Base-by-base conservation (phyloP, 92 coral and sea anemone genomes). In the Porites rus region DNA sequence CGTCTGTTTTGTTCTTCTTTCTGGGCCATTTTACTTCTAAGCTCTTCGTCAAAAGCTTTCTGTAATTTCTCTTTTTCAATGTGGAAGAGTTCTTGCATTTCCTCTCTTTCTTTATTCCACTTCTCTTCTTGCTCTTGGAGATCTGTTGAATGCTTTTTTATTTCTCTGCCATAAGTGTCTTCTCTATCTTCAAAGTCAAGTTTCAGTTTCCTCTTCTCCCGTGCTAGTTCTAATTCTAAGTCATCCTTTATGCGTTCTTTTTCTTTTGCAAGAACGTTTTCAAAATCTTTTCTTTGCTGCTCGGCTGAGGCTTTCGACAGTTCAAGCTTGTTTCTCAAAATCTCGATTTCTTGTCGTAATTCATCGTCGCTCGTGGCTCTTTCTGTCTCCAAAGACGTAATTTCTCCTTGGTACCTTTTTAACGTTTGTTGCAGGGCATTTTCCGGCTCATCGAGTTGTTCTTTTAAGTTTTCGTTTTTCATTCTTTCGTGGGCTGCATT, bases 371-470 rank as follows among this genome's bases (percentile, higher is more conserved):
- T 54, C 71, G 92, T 80, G 22, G 80, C 86, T 52, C 84, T 92
- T 78, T 89, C 90, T 46, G 69, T 85, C 75, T 94, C 94, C 7
- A 84, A 68, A 11, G 71, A 18, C 25, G 81, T 77, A 60, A 92
- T 86, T 77, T 92, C 86, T 6, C 84, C 91, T 74, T 92, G 92
- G 81, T 92, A 94, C 52, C 87, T 92, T 63, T 84, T 85, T 65
- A 94, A 81, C n/a, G 93, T 93, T 28, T 94, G 85, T 60, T 74
- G 86, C 28, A 92, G 73, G 18, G 90, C 58, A 71, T 89, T 88
- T 65, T 94, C 98, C 10, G 93, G 69, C 60, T 84, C 90, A 56
- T 90, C 95, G 17, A 94, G 86, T 67, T 92, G 93, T 53, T 83
- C 85, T 78, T 94, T 94, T 9, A 90, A 61, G 17, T 89, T 20